Conservation (phyloP, 2,888 invertebrate species). For the Odontothrips loti region DNA sequence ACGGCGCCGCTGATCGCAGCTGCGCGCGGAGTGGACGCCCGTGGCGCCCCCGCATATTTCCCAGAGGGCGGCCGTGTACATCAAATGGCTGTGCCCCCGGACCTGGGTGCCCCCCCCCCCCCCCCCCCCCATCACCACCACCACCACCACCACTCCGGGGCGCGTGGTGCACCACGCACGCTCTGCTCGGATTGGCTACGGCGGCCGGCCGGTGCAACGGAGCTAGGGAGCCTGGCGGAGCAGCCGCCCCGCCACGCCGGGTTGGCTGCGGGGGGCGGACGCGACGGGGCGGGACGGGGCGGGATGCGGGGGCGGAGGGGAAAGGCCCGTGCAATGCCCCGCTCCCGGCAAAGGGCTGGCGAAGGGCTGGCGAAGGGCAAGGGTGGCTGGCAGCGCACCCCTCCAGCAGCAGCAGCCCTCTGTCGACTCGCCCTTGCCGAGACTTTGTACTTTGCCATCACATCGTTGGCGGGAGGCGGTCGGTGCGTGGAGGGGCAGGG, state of each 20-base stretch:
- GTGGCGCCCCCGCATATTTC: neutral
- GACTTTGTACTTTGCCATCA: no score
- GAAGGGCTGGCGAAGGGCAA: constrained; percentile 2
- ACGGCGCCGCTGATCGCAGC: neutral
- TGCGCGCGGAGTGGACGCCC: neutral
- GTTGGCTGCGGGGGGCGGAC: neutral
- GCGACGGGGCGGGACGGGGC: neutral
- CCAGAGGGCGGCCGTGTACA: neutral
- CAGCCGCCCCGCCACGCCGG: neutral
- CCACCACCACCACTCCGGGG: neutral
- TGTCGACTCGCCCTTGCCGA: no score
- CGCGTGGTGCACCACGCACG: no score
- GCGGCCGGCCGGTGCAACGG: no score
- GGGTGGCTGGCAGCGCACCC: neutral
- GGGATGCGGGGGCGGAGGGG: neutral
- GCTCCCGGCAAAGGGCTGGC: neutral
- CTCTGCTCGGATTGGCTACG: neutral
- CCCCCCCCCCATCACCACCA: neutral
- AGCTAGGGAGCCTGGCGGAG: no score
- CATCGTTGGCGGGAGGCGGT: no score
- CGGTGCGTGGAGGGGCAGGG: neutral
- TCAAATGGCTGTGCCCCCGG: neutral
- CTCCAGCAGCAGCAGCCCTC: neutral
- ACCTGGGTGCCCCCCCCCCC: neutral
- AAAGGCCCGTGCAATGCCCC: neutral